phyloP scores from a whole-genome alignment of 2,113 vertebrate species.

The Xiphophorus couchianus region DNA sequence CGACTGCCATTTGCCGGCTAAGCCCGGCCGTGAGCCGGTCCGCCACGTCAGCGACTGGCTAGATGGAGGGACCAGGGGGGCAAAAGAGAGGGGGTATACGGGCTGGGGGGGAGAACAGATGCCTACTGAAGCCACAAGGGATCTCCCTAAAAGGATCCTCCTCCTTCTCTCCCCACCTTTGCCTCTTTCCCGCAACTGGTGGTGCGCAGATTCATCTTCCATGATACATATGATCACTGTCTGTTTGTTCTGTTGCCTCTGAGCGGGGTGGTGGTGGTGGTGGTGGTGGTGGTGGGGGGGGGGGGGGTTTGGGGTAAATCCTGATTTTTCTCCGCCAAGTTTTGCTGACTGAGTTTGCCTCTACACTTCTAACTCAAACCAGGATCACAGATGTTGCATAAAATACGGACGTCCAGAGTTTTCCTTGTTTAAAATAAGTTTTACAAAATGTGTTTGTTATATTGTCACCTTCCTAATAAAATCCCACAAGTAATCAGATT shows the following conservation, averaged over 20 bases:
- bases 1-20: slow-evolving; percentile 61
- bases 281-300: too few relatives aligned
- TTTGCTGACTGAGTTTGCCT: slow-evolving; percentile 12
- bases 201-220: slow-evolving; percentile 53
- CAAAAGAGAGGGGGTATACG: slow-evolving; percentile 41
- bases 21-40: slow-evolving; percentile 43
- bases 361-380: not conserved
- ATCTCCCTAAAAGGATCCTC: slow-evolving; percentile 88
- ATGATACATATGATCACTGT: slow-evolving; percentile 57
- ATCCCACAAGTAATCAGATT: too few relatives aligned
- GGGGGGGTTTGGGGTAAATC: not conserved
- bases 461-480: too few relatives aligned
- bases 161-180: slow-evolving; percentile 66
- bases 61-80: slow-evolving; percentile 29
- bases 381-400: not conserved
- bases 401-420: not conserved
- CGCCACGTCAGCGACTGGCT: slow-evolving; percentile 52
- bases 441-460: too few relatives aligned
- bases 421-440: not conserved
- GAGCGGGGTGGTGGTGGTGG: not conserved
- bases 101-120: slow-evolving; percentile 89
- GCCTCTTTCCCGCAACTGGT: slow-evolving; percentile 64
- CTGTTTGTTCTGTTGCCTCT: slow-evolving; percentile 42
- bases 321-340: slow-evolving; percentile 34
- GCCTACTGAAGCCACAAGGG: slow-evolving; percentile 93